Base-by-base conservation (phyloP, 2,797 vertebrate species). In the Melanogrammus aeglefinus region DNA sequence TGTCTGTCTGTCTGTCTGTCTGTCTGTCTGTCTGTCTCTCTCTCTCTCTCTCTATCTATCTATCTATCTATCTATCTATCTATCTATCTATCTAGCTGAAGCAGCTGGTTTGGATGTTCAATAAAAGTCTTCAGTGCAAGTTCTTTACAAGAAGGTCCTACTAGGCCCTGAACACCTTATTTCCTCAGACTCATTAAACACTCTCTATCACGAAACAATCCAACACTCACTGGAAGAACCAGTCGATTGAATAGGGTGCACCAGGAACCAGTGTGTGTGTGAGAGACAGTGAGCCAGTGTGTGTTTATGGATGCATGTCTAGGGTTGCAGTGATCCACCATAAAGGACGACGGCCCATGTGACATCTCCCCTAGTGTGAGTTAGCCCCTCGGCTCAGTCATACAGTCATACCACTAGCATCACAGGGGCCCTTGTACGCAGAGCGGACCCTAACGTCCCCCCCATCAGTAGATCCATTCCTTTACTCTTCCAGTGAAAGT, bases 341-440 rank as follows among this genome's bases (percentile, higher is more conserved):
- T 24, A 21, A 63, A 63, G 57, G 24, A 47, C 0, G 47, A 77
- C 38, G 76, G 75, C 36, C 57, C 72, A 80, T 70, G 75, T 72
- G 81, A 57, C 69, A 36, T 74, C 63, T 29, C 36, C 74, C 74
- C 21, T 36, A 57, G 29, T 39, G 57, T 74, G 16, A 74, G 57
- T 76, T 76, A 77, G 41, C 63, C 70, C 33, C 78, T 69, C 72
- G 39, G 57, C n/a, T 41, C 24, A 21, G 16, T 57, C 4, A 6
- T 57, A 14, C 35, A 38, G 44, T 36, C 35, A 6, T 36, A 36
- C 9, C 72, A 76, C 10, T 31, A 69, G 44, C 41, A 79, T 69
- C 71, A 74, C 79, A 77, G 72, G 72, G 72, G 35, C 72, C 36
- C 51, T 76, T 80, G 75, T 76, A 29, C 16, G 27, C 57, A 24